Evolutionary conservation across 2,888 invertebrate genomes (phyloP).

Genomic region (Cheilosia soror): DNA sequence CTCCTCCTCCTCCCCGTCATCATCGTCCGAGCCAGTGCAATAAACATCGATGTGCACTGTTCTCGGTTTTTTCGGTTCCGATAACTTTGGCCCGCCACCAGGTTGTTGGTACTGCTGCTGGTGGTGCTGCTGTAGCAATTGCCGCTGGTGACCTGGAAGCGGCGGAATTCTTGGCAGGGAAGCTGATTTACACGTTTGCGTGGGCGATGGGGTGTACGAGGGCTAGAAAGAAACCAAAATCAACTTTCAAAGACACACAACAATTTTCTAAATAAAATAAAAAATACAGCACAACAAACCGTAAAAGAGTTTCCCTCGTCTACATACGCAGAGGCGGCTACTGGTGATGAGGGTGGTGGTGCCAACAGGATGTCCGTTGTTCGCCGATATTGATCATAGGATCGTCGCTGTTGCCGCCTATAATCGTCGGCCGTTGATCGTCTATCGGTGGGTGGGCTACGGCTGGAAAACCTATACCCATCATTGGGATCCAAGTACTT

Average conservation of each 20-base stretch:
- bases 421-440: conserved; percentile 69
- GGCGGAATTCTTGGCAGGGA: conserved; percentile 81
- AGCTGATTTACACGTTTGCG: conserved; percentile 81
- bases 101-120: conserved; percentile 63
- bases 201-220: conserved; percentile 76
- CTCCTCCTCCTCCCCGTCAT: conserved; percentile 77
- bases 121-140: conserved; percentile 66
- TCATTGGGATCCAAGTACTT: conserved; percentile 76
- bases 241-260: background rate
- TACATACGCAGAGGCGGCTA: conserved; percentile 76
- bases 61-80: conserved; percentile 84
- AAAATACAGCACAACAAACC: conserved; percentile 77
- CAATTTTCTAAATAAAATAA: conserved; percentile 6
- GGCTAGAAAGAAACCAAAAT: conserved; percentile 61
- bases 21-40: conserved; percentile 87
- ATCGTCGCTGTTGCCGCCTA: conserved; percentile 76
- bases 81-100: conserved; percentile 76
- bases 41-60: conserved; percentile 91
- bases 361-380: conserved; percentile 79
- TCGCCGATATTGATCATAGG: conserved; percentile 80
- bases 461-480: conserved; percentile 75
- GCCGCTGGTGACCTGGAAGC: conserved; percentile 75
- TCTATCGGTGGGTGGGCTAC: conserved; percentile 77
- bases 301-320: conserved; percentile 83
- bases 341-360: conserved; percentile 56